phyloP scores from a whole-genome alignment of 2,888 invertebrate species.

The Erebia epiphron region DNA sequence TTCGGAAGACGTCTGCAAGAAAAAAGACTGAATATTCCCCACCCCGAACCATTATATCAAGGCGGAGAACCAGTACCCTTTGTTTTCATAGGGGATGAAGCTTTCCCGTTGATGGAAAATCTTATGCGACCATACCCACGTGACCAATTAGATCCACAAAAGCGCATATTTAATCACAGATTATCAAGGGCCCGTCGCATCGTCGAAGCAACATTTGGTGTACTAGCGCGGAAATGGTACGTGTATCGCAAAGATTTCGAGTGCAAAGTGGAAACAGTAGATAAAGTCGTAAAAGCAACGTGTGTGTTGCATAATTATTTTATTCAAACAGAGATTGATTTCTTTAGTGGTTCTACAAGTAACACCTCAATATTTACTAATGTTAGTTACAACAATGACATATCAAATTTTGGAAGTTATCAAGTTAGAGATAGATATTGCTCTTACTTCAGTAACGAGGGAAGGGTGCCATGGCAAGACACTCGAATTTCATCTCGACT shows the following conservation, averaged over 20 bases:
- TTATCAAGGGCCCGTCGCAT: constrained; percentile 21
- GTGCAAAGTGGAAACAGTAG: constrained; percentile 31
- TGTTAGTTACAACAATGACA: background rate
- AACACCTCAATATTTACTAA: constrained; percentile 1
- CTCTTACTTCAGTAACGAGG: constrained; percentile 4
- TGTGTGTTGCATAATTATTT: constrained; percentile 32
- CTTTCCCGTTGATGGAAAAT: constrained; percentile 23
- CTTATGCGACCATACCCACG: constrained; percentile 44
- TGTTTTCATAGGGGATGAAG: background rate
- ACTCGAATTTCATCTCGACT: constrained; percentile 12
- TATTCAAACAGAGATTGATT: constrained; percentile 10
- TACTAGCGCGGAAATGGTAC: background rate
- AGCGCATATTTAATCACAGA: constrained; percentile 43
- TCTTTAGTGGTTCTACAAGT: background rate
- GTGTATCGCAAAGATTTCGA: constrained; percentile 34
- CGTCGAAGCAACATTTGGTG: background rate
- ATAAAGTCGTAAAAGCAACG: constrained; percentile 30
- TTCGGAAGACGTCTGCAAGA: background rate
- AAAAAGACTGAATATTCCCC: background rate
- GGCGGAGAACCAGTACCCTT: background rate
- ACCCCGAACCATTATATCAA: background rate
- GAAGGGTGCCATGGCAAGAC: constrained; percentile 7
- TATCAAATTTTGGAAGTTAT: background rate
- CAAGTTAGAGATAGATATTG: constrained; percentile 1
- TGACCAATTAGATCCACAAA: constrained; percentile 23